A percentile compares a stretch with the other conserved stretches of the same genome.
These are phyloP conservation scores for Chouioia cunea DNA, from an alignment of 2,888 invertebrate genomes.

Conservation along the genomic window DNA sequence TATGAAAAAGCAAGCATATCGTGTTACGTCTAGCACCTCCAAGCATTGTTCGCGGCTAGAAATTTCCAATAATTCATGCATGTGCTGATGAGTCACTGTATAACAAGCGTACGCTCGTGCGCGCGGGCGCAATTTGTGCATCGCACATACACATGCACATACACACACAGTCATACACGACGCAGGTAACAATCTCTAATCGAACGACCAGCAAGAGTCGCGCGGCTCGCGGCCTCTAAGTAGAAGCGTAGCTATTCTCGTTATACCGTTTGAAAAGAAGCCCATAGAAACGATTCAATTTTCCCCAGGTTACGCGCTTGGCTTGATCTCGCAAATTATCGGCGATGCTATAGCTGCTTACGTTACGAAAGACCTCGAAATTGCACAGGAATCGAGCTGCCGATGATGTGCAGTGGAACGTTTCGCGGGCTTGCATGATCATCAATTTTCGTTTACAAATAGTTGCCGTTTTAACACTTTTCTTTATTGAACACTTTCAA, in stretches of 20 bases:
- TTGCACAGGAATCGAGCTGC: no score
- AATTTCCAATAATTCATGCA: constrained; percentile 19
- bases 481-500: no score
- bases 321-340: constrained; percentile 17
- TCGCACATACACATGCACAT: no score
- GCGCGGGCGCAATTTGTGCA: constrained; percentile 29
- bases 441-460: no score
- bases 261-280: background rate
- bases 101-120: constrained; percentile 30
- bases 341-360: background rate
- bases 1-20: constrained; percentile 13
- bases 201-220: background rate
- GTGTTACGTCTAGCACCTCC: constrained; percentile 25
- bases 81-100: constrained; percentile 27
- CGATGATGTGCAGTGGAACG: no score
- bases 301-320: background rate
- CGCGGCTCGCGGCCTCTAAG: background rate
- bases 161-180: no score
- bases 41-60: constrained; percentile 34
- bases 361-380: no score
- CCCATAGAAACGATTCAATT: constrained; percentile 14
- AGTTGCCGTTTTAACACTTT: no score
- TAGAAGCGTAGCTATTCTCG: background rate
- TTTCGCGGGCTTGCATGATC: no score
- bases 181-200: constrained; percentile 14